phyloP scores from a whole-genome alignment of 2,888 invertebrate species.

The Eristalis tenax region DNA sequence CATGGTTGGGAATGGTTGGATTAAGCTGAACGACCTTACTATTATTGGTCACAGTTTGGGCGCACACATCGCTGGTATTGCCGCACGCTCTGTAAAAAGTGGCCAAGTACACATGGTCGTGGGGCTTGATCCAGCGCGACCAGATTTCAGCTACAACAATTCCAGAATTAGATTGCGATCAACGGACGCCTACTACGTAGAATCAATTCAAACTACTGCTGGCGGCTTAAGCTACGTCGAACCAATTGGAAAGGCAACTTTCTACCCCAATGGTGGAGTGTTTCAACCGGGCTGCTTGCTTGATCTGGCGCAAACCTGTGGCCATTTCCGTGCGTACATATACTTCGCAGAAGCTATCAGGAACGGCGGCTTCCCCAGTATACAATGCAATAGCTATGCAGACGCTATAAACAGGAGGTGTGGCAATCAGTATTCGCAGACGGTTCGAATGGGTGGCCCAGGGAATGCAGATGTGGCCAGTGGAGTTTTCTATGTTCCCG shows the following conservation, averaged over 20 bases:
- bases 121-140: constrained; percentile 79
- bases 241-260: constrained; percentile 81
- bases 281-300: constrained; percentile 82
- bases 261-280: constrained; percentile 83
- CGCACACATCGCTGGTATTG: constrained; percentile 84
- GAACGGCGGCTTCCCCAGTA: constrained; percentile 75
- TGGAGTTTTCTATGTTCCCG: constrained; percentile 77
- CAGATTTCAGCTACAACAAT: constrained; percentile 75
- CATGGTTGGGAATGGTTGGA: constrained; percentile 34
- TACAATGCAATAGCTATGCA: constrained; percentile 74
- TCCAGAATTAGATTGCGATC: constrained; percentile 74
- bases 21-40: constrained; percentile 82
- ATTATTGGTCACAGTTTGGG: constrained; percentile 84
- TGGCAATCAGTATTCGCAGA: constrained; percentile 29
- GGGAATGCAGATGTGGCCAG: constrained; percentile 75
- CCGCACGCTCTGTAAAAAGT: constrained; percentile 83
- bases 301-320: constrained; percentile 79
- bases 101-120: constrained; percentile 84
- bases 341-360: constrained; percentile 81
- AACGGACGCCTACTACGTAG: constrained; percentile 78
- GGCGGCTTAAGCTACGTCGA: constrained; percentile 77
- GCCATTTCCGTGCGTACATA: constrained; percentile 80
- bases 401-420: constrained; percentile 76
- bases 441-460: constrained; percentile 76
- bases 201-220: constrained; percentile 79